Evolutionary conservation across 1,140 invertebrate genomes (phyloP).

Genomic region (Hypsibius dujardini): DNA sequence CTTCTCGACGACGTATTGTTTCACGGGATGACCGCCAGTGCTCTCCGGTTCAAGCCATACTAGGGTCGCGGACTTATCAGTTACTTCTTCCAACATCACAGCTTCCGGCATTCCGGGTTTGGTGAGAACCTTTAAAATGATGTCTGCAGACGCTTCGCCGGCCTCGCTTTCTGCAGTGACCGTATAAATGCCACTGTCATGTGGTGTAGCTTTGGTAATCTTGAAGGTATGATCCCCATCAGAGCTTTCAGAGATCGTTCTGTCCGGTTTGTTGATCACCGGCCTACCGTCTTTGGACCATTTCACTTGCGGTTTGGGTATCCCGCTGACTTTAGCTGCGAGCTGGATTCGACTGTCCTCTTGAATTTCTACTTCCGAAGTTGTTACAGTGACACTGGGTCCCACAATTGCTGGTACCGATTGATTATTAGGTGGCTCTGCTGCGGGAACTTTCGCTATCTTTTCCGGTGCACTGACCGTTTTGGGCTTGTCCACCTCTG

Average conservation of each 20-base stretch:
- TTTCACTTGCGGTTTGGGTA: conserved; percentile 71
- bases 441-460: conserved; percentile 83
- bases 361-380: too few species aligned
- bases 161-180: conserved; percentile 70
- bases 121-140: conserved; percentile 40
- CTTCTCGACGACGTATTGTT: conserved; percentile 29
- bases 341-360: conserved; percentile 41
- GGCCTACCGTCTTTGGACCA: conserved; percentile 65
- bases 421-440: conserved; percentile 56
- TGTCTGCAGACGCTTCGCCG: conserved; percentile 75
- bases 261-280: conserved; percentile 30
- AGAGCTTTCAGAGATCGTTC: conserved; percentile 45
- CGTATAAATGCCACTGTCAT: conserved; percentile 78
- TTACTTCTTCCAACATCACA: not conserved
- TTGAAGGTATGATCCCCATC: conserved; percentile 61
- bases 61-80: conserved; percentile 18
- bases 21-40: conserved; percentile 29
- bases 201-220: conserved; percentile 67
- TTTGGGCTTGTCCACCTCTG: not conserved
- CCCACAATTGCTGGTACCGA: too few species aligned
- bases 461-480: conserved; percentile 32
- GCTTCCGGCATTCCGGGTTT: conserved; percentile 33
- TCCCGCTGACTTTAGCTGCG: conserved; percentile 74
- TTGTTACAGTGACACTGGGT: too few species aligned
- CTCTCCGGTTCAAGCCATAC: conserved; percentile 27